These are phyloP conservation scores for Drosophila setifemur DNA, from an alignment of 1,140 invertebrate genomes.

Conservation along the genomic window DNA sequence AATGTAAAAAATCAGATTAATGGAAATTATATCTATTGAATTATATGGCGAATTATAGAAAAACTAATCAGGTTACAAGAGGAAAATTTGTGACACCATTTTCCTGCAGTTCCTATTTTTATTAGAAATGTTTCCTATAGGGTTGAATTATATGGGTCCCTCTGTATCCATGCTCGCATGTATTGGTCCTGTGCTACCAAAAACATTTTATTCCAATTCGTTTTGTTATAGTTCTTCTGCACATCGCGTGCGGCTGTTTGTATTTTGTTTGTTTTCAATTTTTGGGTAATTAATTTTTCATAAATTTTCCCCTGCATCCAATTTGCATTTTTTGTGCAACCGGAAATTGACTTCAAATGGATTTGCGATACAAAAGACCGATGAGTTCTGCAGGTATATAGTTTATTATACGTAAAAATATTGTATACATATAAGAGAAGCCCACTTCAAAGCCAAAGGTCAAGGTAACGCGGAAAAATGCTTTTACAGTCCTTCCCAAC, in stretches of 20 bases:
- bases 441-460: constrained; percentile 23
- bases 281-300: constrained; percentile 21
- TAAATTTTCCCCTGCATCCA: background rate
- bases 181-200: constrained; percentile 29
- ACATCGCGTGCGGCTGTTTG: constrained; percentile 47
- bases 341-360: constrained; percentile 34
- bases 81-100: too few relatives aligned
- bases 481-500: background rate
- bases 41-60: background rate
- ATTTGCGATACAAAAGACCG: constrained; percentile 33
- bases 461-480: constrained; percentile 29
- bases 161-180: background rate
- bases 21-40: too few relatives aligned
- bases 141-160: too few relatives aligned
- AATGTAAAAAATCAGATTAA: too few relatives aligned
- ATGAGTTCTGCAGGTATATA: constrained; percentile 45
- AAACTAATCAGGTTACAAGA: too few relatives aligned
- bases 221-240: constrained; percentile 64
- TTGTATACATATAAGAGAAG: constrained; percentile 13
- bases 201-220: constrained; percentile 40
- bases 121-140: too few relatives aligned
- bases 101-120: too few relatives aligned
- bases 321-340: background rate
- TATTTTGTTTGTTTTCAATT: constrained; percentile 37
- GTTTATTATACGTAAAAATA: constrained; percentile 19